A percentile compares a stretch with the other conserved stretches of the same genome.
Conservation (phyloP, 2,797 vertebrate species). For the Geotria australis region DNA sequence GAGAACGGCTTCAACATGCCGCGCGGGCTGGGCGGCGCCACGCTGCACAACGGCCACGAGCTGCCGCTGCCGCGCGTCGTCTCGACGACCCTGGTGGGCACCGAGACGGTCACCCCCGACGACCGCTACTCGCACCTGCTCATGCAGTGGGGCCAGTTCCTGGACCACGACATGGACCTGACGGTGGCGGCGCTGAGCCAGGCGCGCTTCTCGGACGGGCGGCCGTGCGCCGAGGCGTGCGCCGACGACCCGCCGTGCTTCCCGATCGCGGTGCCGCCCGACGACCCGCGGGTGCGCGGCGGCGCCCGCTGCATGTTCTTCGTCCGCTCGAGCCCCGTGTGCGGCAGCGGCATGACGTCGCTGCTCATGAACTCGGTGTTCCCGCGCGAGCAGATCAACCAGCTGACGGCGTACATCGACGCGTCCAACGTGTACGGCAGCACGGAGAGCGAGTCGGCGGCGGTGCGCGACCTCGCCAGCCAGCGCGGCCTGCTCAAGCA, state of each 20-base stretch:
- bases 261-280: constrained; percentile 56
- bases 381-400: constrained; percentile 88
- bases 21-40: constrained; percentile 24
- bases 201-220: constrained; percentile 74
- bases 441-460: constrained; percentile 44
- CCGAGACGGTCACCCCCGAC: constrained; percentile 58
- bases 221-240: constrained; percentile 51
- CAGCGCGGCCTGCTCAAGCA: constrained; percentile 73
- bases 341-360: constrained; percentile 88
- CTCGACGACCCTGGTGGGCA: constrained; percentile 57
- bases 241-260: constrained; percentile 80
- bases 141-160: constrained; percentile 98
- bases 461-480: constrained; percentile 60
- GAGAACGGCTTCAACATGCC: constrained; percentile 92
- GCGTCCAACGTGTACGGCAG: constrained; percentile 85
- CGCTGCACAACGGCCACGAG: constrained; percentile 26
- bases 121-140: constrained; percentile 77
- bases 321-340: constrained; percentile 72
- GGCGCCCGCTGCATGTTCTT: constrained; percentile 88
- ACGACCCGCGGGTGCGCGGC: constrained; percentile 38
- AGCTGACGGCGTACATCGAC: constrained; percentile 76
- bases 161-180: constrained; percentile 79
- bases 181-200: constrained; percentile 73
- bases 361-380: constrained; percentile 93
- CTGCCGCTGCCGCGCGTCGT: constrained; percentile 60